Evolutionary conservation across 1,140 invertebrate species (phyloP).

Genomic region (Nylanderia fulva): DNA sequence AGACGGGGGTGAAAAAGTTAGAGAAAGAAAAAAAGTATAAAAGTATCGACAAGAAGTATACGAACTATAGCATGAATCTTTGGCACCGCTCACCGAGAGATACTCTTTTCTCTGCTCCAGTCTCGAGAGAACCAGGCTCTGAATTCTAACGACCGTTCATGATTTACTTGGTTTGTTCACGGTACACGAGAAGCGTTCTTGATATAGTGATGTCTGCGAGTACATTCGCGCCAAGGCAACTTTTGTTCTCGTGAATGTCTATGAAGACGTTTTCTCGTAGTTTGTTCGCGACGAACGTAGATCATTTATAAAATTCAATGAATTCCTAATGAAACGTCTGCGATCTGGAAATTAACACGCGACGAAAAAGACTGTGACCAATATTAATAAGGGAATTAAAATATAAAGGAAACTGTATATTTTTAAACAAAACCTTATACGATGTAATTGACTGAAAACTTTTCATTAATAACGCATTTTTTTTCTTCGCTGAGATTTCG

Average conservation of each 20-base stretch:
- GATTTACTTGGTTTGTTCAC: slow-evolving; percentile 48
- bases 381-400: slow-evolving; percentile 5
- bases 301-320: slow-evolving; percentile 25
- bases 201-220: slow-evolving; percentile 18
- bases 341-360: not conserved
- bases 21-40: not conserved
- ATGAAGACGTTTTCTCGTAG: not conserved
- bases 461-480: not conserved
- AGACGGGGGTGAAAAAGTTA: not conserved
- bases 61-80: slow-evolving; percentile 25
- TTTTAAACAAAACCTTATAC: not conserved
- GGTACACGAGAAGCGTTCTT: slow-evolving; percentile 20
- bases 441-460: not conserved
- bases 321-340: not conserved
- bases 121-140: slow-evolving; percentile 36
- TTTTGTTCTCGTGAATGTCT: slow-evolving; percentile 36
- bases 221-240: slow-evolving; percentile 22
- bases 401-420: not conserved
- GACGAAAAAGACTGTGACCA: not conserved
- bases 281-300: not conserved
- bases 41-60: slow-evolving; percentile 26
- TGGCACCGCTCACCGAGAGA: slow-evolving; percentile 45
- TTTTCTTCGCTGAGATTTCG: not conserved
- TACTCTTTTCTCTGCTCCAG: not conserved
- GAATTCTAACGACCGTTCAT: slow-evolving; percentile 57